Evolutionary conservation across 1,140 invertebrate species (phyloP), one percentile per base, ranked within the genome.

Genomic region (Druon quercuslanigerum): DNA sequence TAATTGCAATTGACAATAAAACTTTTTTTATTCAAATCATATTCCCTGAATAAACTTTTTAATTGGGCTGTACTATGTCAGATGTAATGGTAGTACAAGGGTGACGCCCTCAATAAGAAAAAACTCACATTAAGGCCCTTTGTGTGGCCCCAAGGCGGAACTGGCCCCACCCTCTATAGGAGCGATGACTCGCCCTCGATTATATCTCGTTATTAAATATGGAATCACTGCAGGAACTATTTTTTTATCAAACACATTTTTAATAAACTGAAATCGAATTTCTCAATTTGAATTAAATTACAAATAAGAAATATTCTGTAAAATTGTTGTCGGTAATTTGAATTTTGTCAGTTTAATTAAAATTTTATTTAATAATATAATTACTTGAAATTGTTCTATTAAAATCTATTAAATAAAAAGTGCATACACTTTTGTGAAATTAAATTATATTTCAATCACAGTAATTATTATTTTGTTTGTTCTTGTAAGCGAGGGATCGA

Each of bases 101-200:
- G 80, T 25, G 57, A 78, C 82, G 82, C 84, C 84, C 75, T 66
- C 25, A 2, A 66, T 66, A 66, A 66, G 40, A 66, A 16, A 40
- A 25, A 40, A 66, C 7, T 66, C 33, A 66, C 16, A 66, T 66
- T 66, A 66, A 40, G 60, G 60, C 60, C 60, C 60, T 16, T 25
- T 66, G 60, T 40, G 33, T 66, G 60, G 60, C 40, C 60, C 60
- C 60, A 40, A 66, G 60, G 60, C 60, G 60, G 60, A n/a, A 7
- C 25, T 66, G 7, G 33, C 60, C 40, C 60, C 60, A 66, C 60
- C 60, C 60, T 66, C 40, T 66, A n/a, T 66, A n/a, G 13, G 40
- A n/a, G 40, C 60, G 33, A 66, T 40, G 60, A 25, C 60, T 40
- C 33, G 60, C 60, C 60, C 60, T 66, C 60, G 60, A 66, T 66